A percentile compares a stretch with the other conserved stretches of the same genome.
These are phyloP conservation scores for Phallusia fumigata DNA, from an alignment of 23 tunicate genomes.

Conservation along the genomic window DNA sequence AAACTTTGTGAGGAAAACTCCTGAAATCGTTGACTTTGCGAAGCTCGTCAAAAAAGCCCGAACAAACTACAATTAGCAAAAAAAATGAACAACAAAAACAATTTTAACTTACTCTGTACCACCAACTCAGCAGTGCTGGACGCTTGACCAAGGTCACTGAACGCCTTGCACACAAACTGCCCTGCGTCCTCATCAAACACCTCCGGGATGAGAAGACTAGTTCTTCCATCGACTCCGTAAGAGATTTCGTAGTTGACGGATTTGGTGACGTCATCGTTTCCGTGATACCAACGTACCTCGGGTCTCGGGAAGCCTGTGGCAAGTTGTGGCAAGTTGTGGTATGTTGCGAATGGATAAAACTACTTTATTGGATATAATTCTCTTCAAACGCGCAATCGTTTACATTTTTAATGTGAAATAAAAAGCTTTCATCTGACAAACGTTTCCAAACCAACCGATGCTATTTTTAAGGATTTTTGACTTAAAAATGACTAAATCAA, in stretches of 20 bases:
- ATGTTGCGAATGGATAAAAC: too few relatives aligned
- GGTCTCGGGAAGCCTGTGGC: conserved; percentile 74
- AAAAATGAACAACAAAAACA: not conserved
- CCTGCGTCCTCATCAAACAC: conserved; percentile 88
- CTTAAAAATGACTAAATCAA: too few relatives aligned
- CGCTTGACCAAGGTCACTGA: conserved; percentile 74
- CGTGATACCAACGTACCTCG: conserved; percentile 79
- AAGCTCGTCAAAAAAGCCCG: too few relatives aligned
- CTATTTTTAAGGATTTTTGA: too few relatives aligned
- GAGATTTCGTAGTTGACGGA: conserved; percentile 66
- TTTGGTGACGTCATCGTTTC: conserved; percentile 68
- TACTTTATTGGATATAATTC: too few relatives aligned
- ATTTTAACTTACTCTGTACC: conserved; percentile 51
- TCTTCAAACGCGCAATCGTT: too few relatives aligned
- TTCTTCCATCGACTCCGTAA: conserved; percentile 41
- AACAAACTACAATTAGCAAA: too few relatives aligned
- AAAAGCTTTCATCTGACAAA: too few relatives aligned
- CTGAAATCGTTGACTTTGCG: too few relatives aligned
- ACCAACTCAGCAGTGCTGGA: conserved; percentile 71
- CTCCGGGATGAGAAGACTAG: conserved; percentile 42
- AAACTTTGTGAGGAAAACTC: too few relatives aligned
- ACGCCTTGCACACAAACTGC: conserved; percentile 58
- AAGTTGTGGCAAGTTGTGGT: not conserved
- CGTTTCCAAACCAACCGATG: too few relatives aligned
- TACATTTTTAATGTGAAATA: too few relatives aligned